Base-by-base conservation (phyloP, 1,140 invertebrate species). In the Drosophila nasuta region DNA sequence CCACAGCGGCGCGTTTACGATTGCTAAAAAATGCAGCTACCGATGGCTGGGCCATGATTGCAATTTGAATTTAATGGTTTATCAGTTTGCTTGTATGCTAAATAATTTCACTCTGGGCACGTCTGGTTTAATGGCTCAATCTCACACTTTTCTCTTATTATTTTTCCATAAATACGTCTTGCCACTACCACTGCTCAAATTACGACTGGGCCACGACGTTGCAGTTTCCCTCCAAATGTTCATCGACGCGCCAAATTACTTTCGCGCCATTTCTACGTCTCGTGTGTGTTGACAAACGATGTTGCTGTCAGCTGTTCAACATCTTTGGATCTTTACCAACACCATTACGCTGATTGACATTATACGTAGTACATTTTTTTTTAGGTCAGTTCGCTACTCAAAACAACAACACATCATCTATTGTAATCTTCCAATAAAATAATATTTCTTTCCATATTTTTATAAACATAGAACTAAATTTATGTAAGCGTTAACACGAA, bases 1-100 rank as follows among this genome's bases (percentile, higher is more conserved):
- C 95, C n/a, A 93, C 89, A 11, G 95, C 95, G 54, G 94, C 93
- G 72, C 95, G 94, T 92, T 96, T 96, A 85, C 95, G 94, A 75
- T 94, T 95, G 91, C 94, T 95, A 92, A 96, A 96, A 93, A 94
- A 96, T 76, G 94, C 93, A 68, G 95, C 95, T 67, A 96, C 94
- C 45, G 95, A 95, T 74, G 95, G 95, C 92, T 96, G 95, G 63
- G 95, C 94, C 96, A 96, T 96, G 54, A 68, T 74, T 78, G 71
- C 48, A 65, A 75, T 68, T 81, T 75, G 28, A 51, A 66, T 62
- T 73, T 49, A 43, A 38, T 58, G 45, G 43, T 17, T 65, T 64
- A 72, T 73, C 46, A 46, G 46, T n/a, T 69, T 64, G 48, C 56
- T 45, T 75, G 35, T 38, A 3, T 43, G 78, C 20, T 64, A 43